A percentile compares a stretch with the other conserved stretches of the same genome.
These are phyloP conservation scores for Sylvia borin DNA, from an alignment of 2,797 vertebrate genomes.

Conservation along the genomic window DNA sequence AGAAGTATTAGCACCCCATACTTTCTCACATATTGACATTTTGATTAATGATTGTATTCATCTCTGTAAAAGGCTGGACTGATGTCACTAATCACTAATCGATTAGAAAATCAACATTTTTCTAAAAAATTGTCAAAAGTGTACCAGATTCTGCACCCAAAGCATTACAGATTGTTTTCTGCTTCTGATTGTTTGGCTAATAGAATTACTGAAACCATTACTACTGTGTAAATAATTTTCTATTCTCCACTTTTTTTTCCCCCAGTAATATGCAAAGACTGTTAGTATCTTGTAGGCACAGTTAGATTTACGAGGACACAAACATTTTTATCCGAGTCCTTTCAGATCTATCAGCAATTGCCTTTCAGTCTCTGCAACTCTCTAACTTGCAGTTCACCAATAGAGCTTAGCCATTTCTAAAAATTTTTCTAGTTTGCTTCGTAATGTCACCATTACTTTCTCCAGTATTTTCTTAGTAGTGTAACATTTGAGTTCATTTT, in stretches of 20 bases:
- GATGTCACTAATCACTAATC: background rate
- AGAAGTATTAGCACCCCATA: background rate
- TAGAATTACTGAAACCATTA: background rate
- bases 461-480: background rate
- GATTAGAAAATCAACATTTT: background rate
- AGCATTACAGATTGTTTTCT: background rate
- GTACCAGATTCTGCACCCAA: background rate
- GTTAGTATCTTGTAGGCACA: background rate
- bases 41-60: background rate
- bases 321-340: background rate
- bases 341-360: background rate
- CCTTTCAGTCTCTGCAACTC: background rate
- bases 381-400: background rate
- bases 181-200: background rate
- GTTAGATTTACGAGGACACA: background rate
- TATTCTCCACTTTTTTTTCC: background rate
- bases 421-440: background rate
- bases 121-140: background rate
- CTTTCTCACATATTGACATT: background rate
- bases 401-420: background rate
- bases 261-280: background rate
- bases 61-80: background rate
- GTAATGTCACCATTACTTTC: slow-evolving; percentile 12
- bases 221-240: background rate
- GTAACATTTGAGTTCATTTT: slow-evolving; percentile 48